Conservation (phyloP, 2,113 vertebrate genomes). For the Scytalopus superciliaris region DNA sequence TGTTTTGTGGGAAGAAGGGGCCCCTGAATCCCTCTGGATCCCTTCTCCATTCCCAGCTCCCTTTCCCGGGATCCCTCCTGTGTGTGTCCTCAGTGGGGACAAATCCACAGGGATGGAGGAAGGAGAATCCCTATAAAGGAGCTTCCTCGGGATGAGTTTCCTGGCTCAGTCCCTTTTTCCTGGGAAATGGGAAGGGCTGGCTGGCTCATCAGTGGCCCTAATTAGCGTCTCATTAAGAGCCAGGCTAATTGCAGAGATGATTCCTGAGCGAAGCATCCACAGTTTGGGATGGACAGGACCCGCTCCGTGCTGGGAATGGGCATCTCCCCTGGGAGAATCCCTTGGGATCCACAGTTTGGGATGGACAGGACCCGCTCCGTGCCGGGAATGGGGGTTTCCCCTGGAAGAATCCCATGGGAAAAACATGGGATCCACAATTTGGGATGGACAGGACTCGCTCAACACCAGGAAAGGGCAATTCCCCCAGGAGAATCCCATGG, state of each 20-base stretch:
- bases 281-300: not conserved
- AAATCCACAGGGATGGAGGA: not conserved
- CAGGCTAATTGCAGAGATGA: not conserved
- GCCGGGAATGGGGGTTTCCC: fast-evolving
- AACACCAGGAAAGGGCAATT: no score
- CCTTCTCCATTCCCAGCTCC: not conserved
- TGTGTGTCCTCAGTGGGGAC: not conserved
- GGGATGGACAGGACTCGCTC: not conserved
- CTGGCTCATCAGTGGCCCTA: fast-evolving
- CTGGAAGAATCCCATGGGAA: no score
- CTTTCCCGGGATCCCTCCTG: not conserved
- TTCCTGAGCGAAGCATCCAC: not conserved
- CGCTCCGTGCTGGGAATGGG: fast-evolving
- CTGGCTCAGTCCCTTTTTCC: not conserved
- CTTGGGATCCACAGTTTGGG: fast-evolving
- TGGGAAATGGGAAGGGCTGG: not conserved
- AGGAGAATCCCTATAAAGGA: not conserved
- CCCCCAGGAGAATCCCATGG: no score
- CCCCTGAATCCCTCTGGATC: not conserved
- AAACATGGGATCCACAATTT: fast-evolving
- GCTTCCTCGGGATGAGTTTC: not conserved
- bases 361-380: fast-evolving
- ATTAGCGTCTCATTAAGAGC: not conserved
- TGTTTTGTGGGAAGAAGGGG: not conserved
- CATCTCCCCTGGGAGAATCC: not conserved